Conservation (phyloP, 2,113 vertebrate genomes). For the Semicossyphus pulcher region DNA sequence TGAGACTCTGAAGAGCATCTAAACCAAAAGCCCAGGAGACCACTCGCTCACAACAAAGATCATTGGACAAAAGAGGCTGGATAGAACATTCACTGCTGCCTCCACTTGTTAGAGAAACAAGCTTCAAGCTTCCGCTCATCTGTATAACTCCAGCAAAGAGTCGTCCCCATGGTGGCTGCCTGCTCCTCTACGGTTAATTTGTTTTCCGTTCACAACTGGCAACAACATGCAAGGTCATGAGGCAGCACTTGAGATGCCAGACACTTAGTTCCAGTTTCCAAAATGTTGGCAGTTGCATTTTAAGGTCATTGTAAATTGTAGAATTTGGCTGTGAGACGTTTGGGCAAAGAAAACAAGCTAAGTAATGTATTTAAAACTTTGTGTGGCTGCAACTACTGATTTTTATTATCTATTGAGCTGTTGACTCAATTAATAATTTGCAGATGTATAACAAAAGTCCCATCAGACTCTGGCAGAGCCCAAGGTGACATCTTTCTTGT, state of each 20-base stretch:
- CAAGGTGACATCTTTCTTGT: no score
- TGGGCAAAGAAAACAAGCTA: no score
- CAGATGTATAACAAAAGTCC: no score
- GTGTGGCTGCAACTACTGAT: no score
- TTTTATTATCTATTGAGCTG: no score
- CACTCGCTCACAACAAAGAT: constrained; percentile 19
- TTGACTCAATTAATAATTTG: no score
- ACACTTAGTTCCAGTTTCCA: no score
- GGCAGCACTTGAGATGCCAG: constrained; percentile 29
- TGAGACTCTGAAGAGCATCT: constrained; percentile 7
- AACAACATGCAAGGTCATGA: constrained; percentile 35
- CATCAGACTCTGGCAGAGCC: no score
- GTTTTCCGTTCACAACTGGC: constrained; percentile 18
- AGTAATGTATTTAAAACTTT: no score
- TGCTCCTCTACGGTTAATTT: constrained; percentile 51
- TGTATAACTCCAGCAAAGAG: constrained; percentile 5
- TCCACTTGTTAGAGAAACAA: neutral
- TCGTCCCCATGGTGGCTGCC: neutral
- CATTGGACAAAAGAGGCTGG: neutral
- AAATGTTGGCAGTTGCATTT: no score
- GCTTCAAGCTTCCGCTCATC: constrained; percentile 24
- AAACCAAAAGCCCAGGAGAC: neutral
- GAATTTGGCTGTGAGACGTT: no score
- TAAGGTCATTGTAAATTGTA: no score
- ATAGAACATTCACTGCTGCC: neutral